Evolutionary conservation across 2,113 vertebrate species (phyloP), one percentile per base, ranked within the genome.

Genomic region (Gambusia holbrooki): DNA sequence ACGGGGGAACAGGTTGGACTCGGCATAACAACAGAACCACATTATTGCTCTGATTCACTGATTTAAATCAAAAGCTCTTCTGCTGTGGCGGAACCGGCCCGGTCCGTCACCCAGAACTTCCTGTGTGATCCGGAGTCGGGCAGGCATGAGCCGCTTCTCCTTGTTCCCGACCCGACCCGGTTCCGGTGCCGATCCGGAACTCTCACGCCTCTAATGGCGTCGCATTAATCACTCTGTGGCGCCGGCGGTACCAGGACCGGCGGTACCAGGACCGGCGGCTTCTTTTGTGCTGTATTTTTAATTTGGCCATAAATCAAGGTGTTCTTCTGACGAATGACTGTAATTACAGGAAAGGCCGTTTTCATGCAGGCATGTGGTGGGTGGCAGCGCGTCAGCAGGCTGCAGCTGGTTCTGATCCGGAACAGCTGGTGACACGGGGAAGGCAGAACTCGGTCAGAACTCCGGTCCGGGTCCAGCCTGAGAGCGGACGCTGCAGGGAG

Each of bases 221-320:
- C 71, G 66, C 90, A 96, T 98, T 96, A 96, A 96, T 98, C 95
- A 95, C 90, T 75, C 89, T 89, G 92, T 77, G 91, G 66, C 86
- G 66, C 76, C 66, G 10, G 27, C 1, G 27, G 27, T 27, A 27
- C 27, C 27, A 27, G 27, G 27, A 27, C 30, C 30, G 30, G 30
- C 84, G 85, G 84, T 87, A 94, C 85, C 92, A 89, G 89, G 76
- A 92, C 93, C 90, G 87, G 92, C 87, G 91, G 94, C 89, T 92
- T 95, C 95, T 93, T 89, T 92, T 91, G 86, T 71, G 84, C 87
- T 89, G 87, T 94, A 89, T 93, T 95, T 96, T 96, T 96, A 97
- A 96, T 96, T 96, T 83, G 95, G 95, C 93, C 95, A 95, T 96
- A 96, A 97, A 97, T 97, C 96, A 96, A 96, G 93, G 69, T 85